Base-by-base conservation (phyloP, 2,113 vertebrate species). In the Myocastor coypus region DNA sequence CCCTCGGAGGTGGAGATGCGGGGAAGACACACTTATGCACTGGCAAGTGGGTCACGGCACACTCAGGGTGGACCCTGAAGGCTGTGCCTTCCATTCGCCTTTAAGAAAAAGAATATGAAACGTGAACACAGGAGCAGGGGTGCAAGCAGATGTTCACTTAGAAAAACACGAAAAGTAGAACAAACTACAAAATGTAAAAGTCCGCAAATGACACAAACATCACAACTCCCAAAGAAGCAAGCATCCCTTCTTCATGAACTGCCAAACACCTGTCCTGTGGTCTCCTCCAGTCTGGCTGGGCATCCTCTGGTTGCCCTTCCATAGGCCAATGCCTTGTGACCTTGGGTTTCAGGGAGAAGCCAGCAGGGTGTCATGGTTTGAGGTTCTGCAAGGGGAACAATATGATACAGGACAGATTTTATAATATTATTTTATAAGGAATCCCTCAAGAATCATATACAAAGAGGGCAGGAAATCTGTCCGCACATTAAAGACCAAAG, bases 1-100 rank as follows among this genome's bases (percentile, higher is more conserved):
- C 11, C 30, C 46, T 64, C 12, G 24, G 28, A 14, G 19, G 55
- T 17, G 4, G 55, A 57, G 55, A 57, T 17, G 55, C 17, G 34
- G 7, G 11, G 55, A 11, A 9, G 37, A 42, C 7, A 9, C 5
- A 3, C 14, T 5, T 14, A 1, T 0, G 0, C 3, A 69, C 50
- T 10, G 0, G 50, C 30, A 8, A 22, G 52, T 5, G 5, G 16
- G 52, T 22, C 0, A 0, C 1, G 0, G 17, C 10, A 11, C 17
- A 8, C 30, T 11, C 8, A 2, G 63, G n/a, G 1, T 9, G 4
- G 30, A 3, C 22, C 16, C 34, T 10, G 26, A 40, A 59, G 88
- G 19, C 50, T 24, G 26, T 28, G 57, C 13, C 22, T 10, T 20
- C 12, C 12, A 73, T 37, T 5, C 13, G 7, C 13, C 61, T 63